phyloP scores from a whole-genome alignment of 2,888 invertebrate genomes.

The Acleris literana region DNA sequence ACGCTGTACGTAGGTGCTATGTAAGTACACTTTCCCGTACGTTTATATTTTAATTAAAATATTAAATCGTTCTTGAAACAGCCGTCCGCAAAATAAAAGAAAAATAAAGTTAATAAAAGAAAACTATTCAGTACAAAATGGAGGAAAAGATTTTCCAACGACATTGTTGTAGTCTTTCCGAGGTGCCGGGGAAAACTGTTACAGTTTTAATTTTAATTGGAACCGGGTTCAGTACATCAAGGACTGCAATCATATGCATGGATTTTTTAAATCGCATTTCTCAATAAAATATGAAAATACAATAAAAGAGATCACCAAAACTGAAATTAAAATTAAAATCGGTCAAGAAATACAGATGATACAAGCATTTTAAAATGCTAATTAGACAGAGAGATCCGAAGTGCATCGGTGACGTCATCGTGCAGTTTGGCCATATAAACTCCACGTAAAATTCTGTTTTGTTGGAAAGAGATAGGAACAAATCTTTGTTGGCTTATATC shows the following conservation, averaged over 20 bases:
- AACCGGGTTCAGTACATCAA: background rate
- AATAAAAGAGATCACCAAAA: too few species aligned
- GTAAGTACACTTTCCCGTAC: conserved; percentile 68
- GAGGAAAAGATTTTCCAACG: conserved; percentile 24
- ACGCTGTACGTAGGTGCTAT: conserved; percentile 86
- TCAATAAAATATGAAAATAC: too few species aligned
- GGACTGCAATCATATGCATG: background rate
- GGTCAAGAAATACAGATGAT: too few species aligned
- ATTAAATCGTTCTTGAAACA: conserved; percentile 33
- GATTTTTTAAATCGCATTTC: too few species aligned
- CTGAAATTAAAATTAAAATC: too few species aligned
- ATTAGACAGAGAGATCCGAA: too few species aligned
- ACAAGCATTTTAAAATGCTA: too few species aligned
- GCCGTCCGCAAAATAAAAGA: conserved; percentile 39
- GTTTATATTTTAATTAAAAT: conserved; percentile 26
- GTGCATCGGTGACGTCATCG: too few species aligned
- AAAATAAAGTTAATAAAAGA: conserved; percentile 34
- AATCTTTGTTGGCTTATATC: too few species aligned
- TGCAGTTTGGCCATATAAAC: too few species aligned
- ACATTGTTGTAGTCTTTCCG: conserved; percentile 27
- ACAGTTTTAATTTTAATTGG: conserved; percentile 8
- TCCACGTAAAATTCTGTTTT: too few species aligned
- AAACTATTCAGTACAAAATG: conserved; percentile 21
- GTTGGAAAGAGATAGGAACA: too few species aligned
- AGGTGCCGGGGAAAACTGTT: conserved; percentile 4